Evolutionary conservation across 1,140 invertebrate species (phyloP), one percentile per base, ranked within the genome.

Genomic region (Argopecten irradians): DNA sequence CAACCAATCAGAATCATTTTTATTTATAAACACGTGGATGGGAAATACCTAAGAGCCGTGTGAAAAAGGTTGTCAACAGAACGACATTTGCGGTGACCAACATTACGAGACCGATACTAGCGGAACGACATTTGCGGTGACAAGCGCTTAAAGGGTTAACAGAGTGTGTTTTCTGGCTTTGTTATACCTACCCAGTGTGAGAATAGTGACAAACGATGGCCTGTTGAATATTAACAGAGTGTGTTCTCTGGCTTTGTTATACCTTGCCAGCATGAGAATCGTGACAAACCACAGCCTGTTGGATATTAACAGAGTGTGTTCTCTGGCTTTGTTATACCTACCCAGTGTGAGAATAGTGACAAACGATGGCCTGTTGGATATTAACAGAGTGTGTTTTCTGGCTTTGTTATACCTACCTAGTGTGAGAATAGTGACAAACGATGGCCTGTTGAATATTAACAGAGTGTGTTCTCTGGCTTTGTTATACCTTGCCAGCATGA

Each of bases 401-500:
- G 0, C 98, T n/a, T 96, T 8, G 82, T 22, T 32, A 83, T 14
- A 88, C 90, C 93, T 94, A 96, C 96, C 96, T 55, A 99, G 96
- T 22, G 98, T 98, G 11, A 98, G 95, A 93, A 99, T 98, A 9
- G 98, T 98, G 16, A 99, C 98, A 95, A 97, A 98, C 88, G 98
- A 97, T 34, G 98, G 98, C 71, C 98, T 96, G 93, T 98, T 97
- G 5, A 97, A 97, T 0, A 97, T 97, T 84, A 99, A 96, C 84
- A 99, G 96, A 3, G 97, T 97, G 94, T 98, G 98, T 34, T 98
- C 98, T 82, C 98, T 96, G 0, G 98, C 96, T 14, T 11, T 34
- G 28, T 33, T n/a, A n/a, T 82, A 82, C n/a, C 5, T 82, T 8
- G 7, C 96, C 46, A 99, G 96, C 19, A 98, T 98, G 11, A 98